Evolutionary conservation across 2,113 vertebrate species (phyloP).

Genomic region (Myiozetetes cayanensis): DNA sequence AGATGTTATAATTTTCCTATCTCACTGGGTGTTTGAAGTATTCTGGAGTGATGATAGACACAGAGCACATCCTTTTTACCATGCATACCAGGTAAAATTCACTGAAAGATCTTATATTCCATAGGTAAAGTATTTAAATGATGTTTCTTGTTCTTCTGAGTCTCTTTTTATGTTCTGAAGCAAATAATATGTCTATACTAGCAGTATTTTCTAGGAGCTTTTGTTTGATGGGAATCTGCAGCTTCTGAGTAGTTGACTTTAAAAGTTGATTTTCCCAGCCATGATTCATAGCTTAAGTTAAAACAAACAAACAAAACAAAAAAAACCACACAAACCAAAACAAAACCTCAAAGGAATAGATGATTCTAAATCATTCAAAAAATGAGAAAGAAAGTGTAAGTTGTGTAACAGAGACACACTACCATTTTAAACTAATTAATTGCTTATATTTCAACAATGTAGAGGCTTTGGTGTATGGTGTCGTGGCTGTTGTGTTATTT

Average conservation of each 20-base stretch:
- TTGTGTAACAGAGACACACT: neutral
- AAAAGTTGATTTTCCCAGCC: neutral
- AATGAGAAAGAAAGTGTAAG: neutral
- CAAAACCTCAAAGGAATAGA: no score
- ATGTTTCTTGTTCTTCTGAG: neutral
- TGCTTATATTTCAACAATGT: neutral
- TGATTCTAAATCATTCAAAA: neutral
- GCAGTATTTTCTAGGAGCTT: neutral
- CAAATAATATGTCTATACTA: neutral
- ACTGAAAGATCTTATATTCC: neutral
- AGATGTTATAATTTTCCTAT: neutral
- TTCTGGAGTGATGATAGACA: neutral
- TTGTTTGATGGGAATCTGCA: neutral
- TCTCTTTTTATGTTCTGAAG: neutral
- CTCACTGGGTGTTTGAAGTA: neutral
- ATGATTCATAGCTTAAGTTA: neutral
- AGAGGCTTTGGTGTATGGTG: neutral
- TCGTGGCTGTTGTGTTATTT: neutral
- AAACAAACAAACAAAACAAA: neutral
- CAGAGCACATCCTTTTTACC: neutral
- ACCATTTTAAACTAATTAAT: neutral
- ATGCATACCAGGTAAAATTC: neutral
- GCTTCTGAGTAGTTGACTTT: neutral
- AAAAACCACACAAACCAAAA: rapidly evolving
- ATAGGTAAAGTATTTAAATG: neutral